Base-by-base conservation (phyloP, 2,888 invertebrate genomes). In the Drosophila algonquin region DNA sequence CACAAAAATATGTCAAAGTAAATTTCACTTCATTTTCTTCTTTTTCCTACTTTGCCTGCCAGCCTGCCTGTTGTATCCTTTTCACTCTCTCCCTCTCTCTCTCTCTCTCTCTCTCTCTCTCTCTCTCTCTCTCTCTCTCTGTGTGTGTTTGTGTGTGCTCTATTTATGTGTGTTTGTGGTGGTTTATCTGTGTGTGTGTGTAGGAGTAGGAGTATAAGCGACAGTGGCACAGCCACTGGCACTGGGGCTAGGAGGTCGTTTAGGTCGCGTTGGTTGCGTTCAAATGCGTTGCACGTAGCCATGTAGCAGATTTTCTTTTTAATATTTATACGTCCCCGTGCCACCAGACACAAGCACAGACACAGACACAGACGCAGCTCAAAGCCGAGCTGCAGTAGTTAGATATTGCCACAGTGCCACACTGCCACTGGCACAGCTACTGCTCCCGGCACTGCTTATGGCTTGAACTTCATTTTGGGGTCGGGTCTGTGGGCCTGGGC, bases 1-100 rank as follows among this genome's bases (percentile, higher is more conserved):
- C 89, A 90, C 86, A 89, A 89, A 87, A 88, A 87, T 90, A 89
- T 85, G 89, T 89, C 85, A 87, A 87, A 87, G 88, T 77, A 89
- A 87, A 87, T 90, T 90, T 90, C 87, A 80, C 73, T 86, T 89
- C 73, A 88, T 86, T 87, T 84, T 83, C 83, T 72, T 59, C 45
- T 46, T 58, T 54, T 52, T 57, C 14, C 56, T 59, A 44, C 60
- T 57, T 18, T 60, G 51, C 32, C 71, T 65, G 27, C 27, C 65
- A 52, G 51, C 32, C 71, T 65, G 27, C 27, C 65, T 54, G 56
- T 65, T 59, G 59, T 72, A 87, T 83, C 87, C 87, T 73, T 84
- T 71, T 14, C 35, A 35, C 55, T 50, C 24, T 16, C 16, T 45
- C 1, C 2, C 18, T 18, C 18, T 35, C 12, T 35, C 12, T 10